A percentile compares a stretch with the other conserved stretches of the same genome.
phyloP scores from a whole-genome alignment of 2,888 invertebrate genomes.

The Mimachlamys varia region DNA sequence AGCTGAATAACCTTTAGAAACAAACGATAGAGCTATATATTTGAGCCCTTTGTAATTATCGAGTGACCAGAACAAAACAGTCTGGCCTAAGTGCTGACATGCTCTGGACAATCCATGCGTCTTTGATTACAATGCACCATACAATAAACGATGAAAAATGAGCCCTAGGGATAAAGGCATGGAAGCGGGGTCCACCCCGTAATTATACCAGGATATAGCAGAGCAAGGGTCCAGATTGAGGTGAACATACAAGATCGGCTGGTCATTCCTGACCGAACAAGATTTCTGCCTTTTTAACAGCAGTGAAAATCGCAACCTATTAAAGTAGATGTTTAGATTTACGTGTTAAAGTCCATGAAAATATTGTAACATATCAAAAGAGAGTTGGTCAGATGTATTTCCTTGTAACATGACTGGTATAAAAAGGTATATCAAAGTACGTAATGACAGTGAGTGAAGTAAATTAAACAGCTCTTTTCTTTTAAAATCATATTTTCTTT shows the following conservation, averaged over 20 bases:
- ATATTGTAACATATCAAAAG: too few species aligned
- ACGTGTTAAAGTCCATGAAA: too few species aligned
- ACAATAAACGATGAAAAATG: neutral
- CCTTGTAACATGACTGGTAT: too few species aligned
- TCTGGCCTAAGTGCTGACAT: conserved; percentile 5
- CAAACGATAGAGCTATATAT: neutral
- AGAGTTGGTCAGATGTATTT: too few species aligned
- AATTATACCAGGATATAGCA: neutral
- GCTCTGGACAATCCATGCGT: neutral
- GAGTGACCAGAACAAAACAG: neutral
- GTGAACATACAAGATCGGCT: neutral
- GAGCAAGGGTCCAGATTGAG: neutral
- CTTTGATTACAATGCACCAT: neutral
- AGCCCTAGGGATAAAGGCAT: neutral
- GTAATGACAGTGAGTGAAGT: too few species aligned
- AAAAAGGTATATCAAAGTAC: too few species aligned
- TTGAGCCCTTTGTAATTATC: neutral
- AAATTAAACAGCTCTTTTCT: too few species aligned
- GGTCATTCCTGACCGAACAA: neutral
- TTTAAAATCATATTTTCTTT: too few species aligned
- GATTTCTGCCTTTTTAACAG: too few species aligned
- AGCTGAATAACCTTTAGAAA: conserved; percentile 8
- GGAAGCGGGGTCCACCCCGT: neutral
- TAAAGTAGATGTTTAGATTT: too few species aligned
- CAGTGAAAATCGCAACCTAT: too few species aligned